A percentile compares a stretch with the other conserved stretches of the same genome.
Conservation (phyloP, 2,888 invertebrate species). For the Amblyteles armatorius region DNA sequence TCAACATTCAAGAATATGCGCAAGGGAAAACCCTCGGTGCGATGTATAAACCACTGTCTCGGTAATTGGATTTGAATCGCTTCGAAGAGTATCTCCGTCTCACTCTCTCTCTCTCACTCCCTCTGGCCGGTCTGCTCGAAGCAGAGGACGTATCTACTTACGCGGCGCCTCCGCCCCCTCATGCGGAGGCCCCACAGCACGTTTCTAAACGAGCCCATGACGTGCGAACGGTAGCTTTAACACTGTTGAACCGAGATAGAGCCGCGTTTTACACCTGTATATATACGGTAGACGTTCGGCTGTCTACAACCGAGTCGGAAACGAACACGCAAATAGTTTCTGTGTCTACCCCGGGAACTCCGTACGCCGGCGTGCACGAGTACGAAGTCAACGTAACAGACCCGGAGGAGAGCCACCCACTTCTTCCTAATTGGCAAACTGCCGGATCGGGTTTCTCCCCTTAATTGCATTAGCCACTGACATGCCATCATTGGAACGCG, state of each 20-base stretch:
- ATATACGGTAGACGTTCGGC: conserved; percentile 2
- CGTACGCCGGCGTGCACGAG: conserved; percentile 26
- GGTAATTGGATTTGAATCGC: conserved; percentile 63
- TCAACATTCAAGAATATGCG: conserved; percentile 49
- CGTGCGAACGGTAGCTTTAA: conserved; percentile 51
- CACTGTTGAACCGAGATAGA: conserved; percentile 27
- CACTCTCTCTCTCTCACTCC: conserved; percentile 19
- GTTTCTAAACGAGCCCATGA: conserved; percentile 55
- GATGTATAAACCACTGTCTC: conserved; percentile 56
- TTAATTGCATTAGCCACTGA: conserved; percentile 79
- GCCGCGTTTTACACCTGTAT: background rate
- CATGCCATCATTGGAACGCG: conserved; percentile 74
- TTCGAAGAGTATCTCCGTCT: conserved; percentile 20
- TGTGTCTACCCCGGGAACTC: conserved; percentile 37
- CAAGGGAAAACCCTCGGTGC: conserved; percentile 58
- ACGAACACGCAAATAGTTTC: conserved; percentile 70
- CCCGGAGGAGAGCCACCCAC: conserved; percentile 71
- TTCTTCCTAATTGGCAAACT: conserved; percentile 80
- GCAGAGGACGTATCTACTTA: conserved; percentile 58
- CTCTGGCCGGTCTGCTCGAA: conserved; percentile 55
- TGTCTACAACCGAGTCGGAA: conserved; percentile 61
- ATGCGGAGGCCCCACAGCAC: conserved; percentile 31
- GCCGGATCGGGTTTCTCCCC: conserved; percentile 80
- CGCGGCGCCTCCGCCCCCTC: conserved; percentile 34
- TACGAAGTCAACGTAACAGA: conserved; percentile 53